Evolutionary conservation across 2,797 vertebrate species (phyloP).

Genomic region (Carcharodon carcharias): DNA sequence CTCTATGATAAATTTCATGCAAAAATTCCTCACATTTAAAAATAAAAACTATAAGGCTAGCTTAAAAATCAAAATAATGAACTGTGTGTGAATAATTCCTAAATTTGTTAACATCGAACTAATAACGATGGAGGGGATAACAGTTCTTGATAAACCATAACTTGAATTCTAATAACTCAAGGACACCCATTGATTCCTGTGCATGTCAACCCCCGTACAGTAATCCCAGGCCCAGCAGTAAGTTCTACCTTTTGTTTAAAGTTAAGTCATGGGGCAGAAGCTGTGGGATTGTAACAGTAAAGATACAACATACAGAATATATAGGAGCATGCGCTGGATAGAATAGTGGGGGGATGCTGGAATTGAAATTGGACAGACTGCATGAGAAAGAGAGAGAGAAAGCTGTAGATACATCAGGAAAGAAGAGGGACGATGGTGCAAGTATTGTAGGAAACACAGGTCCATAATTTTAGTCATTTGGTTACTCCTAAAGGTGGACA

Average conservation of each 20-base stretch:
- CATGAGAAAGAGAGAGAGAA: background rate
- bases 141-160: background rate
- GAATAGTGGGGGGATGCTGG: background rate
- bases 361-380: background rate
- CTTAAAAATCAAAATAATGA: background rate
- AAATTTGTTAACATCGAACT: background rate
- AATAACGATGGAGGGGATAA: background rate
- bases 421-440: background rate
- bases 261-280: background rate
- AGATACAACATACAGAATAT: background rate
- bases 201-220: background rate
- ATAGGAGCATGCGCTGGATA: background rate
- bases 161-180: background rate
- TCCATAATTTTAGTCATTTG: background rate
- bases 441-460: background rate
- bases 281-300: background rate
- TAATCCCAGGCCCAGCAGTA: background rate
- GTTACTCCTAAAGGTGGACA: background rate
- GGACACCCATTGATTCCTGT: background rate
- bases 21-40: background rate
- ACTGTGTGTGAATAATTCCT: background rate
- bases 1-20: background rate
- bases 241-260: background rate
- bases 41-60: background rate
- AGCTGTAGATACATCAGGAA: background rate